phyloP scores from a whole-genome alignment of 1,140 invertebrate species.

The Eufriesea mexicana region DNA sequence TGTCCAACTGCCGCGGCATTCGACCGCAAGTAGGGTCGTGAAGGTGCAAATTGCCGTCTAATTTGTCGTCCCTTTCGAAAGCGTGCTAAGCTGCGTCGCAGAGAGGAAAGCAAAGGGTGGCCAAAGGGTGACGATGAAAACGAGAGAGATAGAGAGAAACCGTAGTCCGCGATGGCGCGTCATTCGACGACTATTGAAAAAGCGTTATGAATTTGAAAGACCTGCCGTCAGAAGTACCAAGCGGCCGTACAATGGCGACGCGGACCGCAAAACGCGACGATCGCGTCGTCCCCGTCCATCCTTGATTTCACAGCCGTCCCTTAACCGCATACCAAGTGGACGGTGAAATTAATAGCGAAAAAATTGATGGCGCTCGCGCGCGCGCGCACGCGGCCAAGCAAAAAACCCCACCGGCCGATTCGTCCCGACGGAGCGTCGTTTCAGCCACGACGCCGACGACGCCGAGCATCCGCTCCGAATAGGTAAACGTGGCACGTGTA shows the following conservation, averaged over 20 bases:
- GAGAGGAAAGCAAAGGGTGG: not conserved
- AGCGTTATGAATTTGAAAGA: slow-evolving; percentile 51
- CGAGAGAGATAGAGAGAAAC: too few species aligned
- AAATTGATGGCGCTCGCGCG: slow-evolving; percentile 11
- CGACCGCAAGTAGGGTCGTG: slow-evolving; percentile 10
- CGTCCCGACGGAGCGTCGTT: not conserved
- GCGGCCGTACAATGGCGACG: slow-evolving; percentile 19
- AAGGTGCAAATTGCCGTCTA: slow-evolving; percentile 50
- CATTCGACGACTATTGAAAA: slow-evolving; percentile 46
- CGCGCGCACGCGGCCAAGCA: too few species aligned
- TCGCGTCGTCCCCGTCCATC: not conserved
- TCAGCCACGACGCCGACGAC: too few species aligned
- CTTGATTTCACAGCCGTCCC: slow-evolving; percentile 10
- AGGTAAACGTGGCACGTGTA: slow-evolving; percentile 17
- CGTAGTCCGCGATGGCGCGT: not conserved
- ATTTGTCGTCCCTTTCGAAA: slow-evolving; percentile 41
- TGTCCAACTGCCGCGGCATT: not conserved
- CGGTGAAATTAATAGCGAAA: slow-evolving; percentile 36
- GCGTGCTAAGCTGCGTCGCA: not conserved
- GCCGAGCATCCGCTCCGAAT: not conserved
- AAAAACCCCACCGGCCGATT: not conserved
- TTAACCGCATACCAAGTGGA: slow-evolving; percentile 33
- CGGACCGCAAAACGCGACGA: slow-evolving; percentile 15
- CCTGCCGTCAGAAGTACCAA: slow-evolving; percentile 29
- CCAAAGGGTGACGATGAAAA: too few species aligned